A percentile compares a stretch with the other conserved stretches of the same genome.
phyloP scores from a whole-genome alignment of 2,797 vertebrate species.

The Danio jaintianensis region DNA sequence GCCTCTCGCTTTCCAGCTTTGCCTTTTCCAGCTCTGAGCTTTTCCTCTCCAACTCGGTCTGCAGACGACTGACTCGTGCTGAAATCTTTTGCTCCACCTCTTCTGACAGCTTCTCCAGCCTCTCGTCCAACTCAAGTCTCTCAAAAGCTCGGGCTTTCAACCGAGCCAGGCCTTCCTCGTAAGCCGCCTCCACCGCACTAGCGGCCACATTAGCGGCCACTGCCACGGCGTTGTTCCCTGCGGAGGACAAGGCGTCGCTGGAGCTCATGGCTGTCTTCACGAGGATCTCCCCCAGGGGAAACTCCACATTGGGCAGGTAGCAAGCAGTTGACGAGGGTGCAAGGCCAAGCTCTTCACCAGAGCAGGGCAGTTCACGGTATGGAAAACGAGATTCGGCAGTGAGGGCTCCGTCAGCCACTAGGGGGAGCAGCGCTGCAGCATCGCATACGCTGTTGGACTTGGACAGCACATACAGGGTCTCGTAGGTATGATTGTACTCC shows the following conservation, averaged over 20 bases:
- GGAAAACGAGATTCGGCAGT: constrained; percentile 87
- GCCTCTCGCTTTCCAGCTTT: constrained; percentile 89
- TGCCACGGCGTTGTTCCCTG: constrained; percentile 85
- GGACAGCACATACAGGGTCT: constrained; percentile 98
- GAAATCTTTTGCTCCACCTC: constrained; percentile 99
- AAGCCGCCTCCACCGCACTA: constrained; percentile 89
- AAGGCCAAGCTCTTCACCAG: constrained; percentile 87
- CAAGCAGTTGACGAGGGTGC: constrained; percentile 81
- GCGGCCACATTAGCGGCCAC: constrained; percentile 86
- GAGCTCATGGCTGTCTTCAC: constrained; percentile 90
- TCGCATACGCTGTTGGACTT: constrained; percentile 98
- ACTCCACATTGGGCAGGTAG: constrained; percentile 95
- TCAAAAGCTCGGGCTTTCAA: constrained; percentile 96
- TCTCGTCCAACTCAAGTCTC: constrained; percentile 93
- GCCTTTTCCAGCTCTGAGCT: constrained; percentile 95
- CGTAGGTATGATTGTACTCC: constrained; percentile 99
- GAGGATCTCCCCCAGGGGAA: constrained; percentile 93
- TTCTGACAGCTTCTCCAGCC: constrained; percentile 94
- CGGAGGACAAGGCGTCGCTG: constrained; percentile 79
- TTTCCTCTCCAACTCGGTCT: constrained; percentile 95
- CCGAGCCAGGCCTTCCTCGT: constrained; percentile 94
- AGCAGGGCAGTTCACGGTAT: constrained; percentile 88
- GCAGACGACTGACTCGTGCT: constrained; percentile 91
- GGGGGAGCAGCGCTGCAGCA: constrained; percentile 88
- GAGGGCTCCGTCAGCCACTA: constrained; percentile 85